phyloP scores from a whole-genome alignment of 2,888 invertebrate genomes.

The Ichneumoninae sp. region DNA sequence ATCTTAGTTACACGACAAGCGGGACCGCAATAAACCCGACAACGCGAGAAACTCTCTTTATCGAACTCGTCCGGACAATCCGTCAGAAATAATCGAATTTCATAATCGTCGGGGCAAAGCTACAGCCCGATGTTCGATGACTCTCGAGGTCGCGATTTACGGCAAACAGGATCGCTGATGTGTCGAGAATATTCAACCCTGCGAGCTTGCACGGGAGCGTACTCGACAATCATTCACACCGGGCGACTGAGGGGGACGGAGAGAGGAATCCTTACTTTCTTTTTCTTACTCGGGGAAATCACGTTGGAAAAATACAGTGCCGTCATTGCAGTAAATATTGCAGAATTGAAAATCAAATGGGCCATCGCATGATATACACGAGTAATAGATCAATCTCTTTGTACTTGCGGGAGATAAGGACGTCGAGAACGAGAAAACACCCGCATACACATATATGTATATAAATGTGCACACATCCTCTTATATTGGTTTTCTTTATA shows the following conservation, averaged over 20 bases:
- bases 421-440: slow-evolving; percentile 12
- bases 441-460: background rate
- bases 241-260: background rate
- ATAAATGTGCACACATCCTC: background rate
- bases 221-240: background rate
- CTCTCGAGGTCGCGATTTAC: slow-evolving; percentile 27
- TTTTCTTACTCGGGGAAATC: background rate
- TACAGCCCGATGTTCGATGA: slow-evolving; percentile 33
- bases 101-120: slow-evolving; percentile 63
- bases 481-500: background rate
- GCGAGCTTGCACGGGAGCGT: background rate
- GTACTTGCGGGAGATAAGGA: slow-evolving; percentile 31
- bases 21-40: slow-evolving; percentile 52
- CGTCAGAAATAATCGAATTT: slow-evolving; percentile 67
- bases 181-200: background rate
- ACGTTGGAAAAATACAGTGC: slow-evolving; percentile 27
- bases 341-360: slow-evolving; percentile 27
- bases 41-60: slow-evolving; percentile 44
- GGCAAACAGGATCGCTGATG: background rate
- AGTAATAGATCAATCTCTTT: slow-evolving; percentile 40
- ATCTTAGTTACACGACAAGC: slow-evolving; percentile 42
- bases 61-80: slow-evolving; percentile 52
- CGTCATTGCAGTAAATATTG: slow-evolving; percentile 50
- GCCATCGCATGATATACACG: slow-evolving; percentile 24
- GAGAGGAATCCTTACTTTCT: background rate